Evolutionary conservation across 1,140 invertebrate genomes (phyloP).

Genomic region (Ostrea edulis): DNA sequence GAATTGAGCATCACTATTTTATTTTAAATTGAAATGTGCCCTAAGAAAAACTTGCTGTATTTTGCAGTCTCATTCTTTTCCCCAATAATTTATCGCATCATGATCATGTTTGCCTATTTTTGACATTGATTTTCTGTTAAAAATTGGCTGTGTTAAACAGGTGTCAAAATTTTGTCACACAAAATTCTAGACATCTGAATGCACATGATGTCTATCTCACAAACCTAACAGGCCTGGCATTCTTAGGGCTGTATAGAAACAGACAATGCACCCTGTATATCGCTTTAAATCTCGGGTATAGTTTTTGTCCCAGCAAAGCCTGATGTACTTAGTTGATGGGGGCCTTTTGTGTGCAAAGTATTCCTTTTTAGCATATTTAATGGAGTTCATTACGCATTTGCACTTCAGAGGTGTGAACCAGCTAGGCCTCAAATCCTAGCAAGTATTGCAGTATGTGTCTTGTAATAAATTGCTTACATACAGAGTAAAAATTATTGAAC

Average conservation of each 20-base stretch:
- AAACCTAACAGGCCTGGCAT: neutral
- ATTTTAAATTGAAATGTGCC: too few relatives aligned
- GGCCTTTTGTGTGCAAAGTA: conserved; percentile 1
- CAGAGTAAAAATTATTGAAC: too few relatives aligned
- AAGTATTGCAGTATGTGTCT: neutral
- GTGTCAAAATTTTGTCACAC: conserved; percentile 35
- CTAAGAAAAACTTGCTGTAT: too few relatives aligned
- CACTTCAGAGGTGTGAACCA: neutral
- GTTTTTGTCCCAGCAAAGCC: neutral
- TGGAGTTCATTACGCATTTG: neutral
- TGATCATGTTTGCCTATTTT: conserved; percentile 6
- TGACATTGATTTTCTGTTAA: conserved; percentile 14
- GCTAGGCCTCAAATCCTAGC: neutral
- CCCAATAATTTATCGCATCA: neutral
- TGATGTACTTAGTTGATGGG: conserved; percentile 3
- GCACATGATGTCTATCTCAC: conserved; percentile 18
- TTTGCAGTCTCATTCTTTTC: neutral
- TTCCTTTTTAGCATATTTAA: neutral
- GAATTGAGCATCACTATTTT: too few relatives aligned
- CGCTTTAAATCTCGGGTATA: conserved; percentile 9
- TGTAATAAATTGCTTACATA: neutral
- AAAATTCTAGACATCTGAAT: conserved; percentile 8
- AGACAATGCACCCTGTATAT: conserved; percentile 3
- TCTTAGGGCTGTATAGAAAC: neutral
- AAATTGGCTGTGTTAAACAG: conserved; percentile 4